phyloP scores from a whole-genome alignment of 2,113 vertebrate species.

The Chlamydotis undulata region DNA sequence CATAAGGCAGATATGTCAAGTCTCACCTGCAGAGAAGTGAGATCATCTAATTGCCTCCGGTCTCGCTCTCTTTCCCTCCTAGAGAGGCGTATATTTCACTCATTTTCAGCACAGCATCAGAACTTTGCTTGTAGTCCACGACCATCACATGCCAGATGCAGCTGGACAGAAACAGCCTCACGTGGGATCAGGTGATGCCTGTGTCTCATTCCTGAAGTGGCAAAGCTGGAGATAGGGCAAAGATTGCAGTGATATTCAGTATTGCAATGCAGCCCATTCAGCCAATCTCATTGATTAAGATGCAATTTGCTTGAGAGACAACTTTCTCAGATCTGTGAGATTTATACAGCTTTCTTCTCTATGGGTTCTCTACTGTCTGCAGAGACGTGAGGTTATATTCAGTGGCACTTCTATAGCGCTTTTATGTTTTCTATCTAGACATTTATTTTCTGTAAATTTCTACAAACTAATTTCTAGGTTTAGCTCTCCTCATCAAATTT shows the following conservation, averaged over 20 bases:
- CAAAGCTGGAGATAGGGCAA: not conserved
- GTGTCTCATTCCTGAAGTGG: not conserved
- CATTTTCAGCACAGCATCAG: constrained; percentile 6
- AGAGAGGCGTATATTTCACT: not conserved
- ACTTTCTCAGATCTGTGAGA: not conserved
- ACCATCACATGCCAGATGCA: not conserved
- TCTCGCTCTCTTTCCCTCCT: not conserved
- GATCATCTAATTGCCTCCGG: not conserved
- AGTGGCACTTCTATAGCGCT: not conserved
- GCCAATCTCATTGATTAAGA: not conserved
- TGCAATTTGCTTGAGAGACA: not conserved
- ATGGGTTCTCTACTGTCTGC: fast-evolving
- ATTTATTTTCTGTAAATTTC: not conserved
- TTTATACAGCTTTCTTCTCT: not conserved
- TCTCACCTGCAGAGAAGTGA: not conserved
- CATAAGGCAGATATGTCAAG: not conserved
- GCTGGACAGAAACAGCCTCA: not conserved
- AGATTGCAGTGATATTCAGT: no score
- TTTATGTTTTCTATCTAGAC: not conserved
- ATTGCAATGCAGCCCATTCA: fast-evolving
- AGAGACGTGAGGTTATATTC: not conserved
- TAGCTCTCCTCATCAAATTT: not conserved
- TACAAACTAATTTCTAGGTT: not conserved
- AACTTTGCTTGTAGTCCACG: not conserved
- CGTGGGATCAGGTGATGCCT: not conserved